Conservation (phyloP, 2,888 invertebrate genomes). For the Idaea dimidiata region DNA sequence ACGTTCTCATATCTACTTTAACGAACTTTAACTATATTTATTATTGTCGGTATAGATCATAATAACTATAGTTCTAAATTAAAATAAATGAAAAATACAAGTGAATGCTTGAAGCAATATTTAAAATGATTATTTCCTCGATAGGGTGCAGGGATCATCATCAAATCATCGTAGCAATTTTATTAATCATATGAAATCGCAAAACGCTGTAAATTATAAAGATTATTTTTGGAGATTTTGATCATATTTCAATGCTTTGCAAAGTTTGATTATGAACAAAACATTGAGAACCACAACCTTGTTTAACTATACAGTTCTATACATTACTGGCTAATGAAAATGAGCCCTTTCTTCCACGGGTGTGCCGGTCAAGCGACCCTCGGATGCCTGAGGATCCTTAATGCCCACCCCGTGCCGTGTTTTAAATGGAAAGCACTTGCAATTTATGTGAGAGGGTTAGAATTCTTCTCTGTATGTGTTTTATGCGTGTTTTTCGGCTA, state of each 20-base stretch:
- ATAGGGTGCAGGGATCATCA: too few species aligned
- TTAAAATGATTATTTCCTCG: too few species aligned
- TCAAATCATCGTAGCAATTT: too few species aligned
- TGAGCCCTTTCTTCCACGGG: conserved; percentile 73
- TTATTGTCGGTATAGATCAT: too few species aligned
- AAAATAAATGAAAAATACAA: too few species aligned
- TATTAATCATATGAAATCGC: too few species aligned
- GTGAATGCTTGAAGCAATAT: too few species aligned
- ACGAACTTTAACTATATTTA: too few species aligned
- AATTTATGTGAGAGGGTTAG: conserved; percentile 76
- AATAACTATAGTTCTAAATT: too few species aligned
- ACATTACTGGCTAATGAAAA: conserved; percentile 74
- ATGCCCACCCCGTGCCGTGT: conserved; percentile 61
- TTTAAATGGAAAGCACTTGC: conserved; percentile 73
- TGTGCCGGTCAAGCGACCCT: conserved; percentile 59
- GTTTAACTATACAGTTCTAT: conserved; percentile 62
- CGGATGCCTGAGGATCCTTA: conserved; percentile 59
- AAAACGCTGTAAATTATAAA: too few species aligned
- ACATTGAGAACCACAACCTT: conserved; percentile 51
- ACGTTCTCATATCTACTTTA: too few species aligned
- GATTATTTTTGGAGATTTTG: too few species aligned
- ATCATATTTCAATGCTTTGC: neutral
- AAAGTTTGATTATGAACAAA: conserved; percentile 14
- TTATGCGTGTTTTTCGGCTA: conserved; percentile 55
- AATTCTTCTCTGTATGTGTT: conserved; percentile 58